These are phyloP conservation scores for Sebastolobus altivelis DNA, from an alignment of 2,797 vertebrate species.

Conservation along the genomic window DNA sequence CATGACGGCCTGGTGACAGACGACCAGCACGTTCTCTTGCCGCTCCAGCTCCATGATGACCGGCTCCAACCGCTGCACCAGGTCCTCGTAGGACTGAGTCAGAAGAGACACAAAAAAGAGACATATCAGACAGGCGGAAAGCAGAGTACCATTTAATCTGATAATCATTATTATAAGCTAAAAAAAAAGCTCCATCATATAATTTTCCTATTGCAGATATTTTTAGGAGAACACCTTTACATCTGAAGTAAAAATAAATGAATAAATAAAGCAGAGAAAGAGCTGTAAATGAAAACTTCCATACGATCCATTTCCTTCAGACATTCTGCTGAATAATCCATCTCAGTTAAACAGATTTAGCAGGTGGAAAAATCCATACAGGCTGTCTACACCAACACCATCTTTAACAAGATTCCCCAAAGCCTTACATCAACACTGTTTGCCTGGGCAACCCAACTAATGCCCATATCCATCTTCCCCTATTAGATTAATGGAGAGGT, in stretches of 20 bases:
- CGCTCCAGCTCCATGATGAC: slow-evolving; percentile 99
- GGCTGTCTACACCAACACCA: not conserved
- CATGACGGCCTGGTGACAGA: slow-evolving; percentile 99
- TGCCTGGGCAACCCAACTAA: slow-evolving; percentile 10
- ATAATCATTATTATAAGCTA: not conserved
- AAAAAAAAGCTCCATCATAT: not conserved
- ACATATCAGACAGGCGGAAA: not conserved
- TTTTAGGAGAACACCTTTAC: not conserved
- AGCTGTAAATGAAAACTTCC: not conserved
- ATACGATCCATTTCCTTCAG: not conserved
- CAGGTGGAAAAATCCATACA: slow-evolving; percentile 14
- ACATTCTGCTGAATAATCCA: not conserved
- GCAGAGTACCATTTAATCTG: not conserved
- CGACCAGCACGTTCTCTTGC: slow-evolving; percentile 96
- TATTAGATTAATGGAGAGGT: slow-evolving; percentile 53
- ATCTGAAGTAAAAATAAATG: not conserved
- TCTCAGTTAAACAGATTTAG: not conserved
- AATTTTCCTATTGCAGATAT: not conserved
- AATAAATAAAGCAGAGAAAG: no score
- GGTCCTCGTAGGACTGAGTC: slow-evolving; percentile 95
- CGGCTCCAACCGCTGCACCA: slow-evolving; percentile 96
- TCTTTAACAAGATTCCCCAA: slow-evolving; percentile 11
- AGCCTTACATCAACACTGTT: slow-evolving; percentile 7
- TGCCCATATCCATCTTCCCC: slow-evolving; percentile 47
- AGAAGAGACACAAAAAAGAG: not conserved